phyloP scores from a whole-genome alignment of 1,140 invertebrate species.

The Heliconius melpomene region DNA sequence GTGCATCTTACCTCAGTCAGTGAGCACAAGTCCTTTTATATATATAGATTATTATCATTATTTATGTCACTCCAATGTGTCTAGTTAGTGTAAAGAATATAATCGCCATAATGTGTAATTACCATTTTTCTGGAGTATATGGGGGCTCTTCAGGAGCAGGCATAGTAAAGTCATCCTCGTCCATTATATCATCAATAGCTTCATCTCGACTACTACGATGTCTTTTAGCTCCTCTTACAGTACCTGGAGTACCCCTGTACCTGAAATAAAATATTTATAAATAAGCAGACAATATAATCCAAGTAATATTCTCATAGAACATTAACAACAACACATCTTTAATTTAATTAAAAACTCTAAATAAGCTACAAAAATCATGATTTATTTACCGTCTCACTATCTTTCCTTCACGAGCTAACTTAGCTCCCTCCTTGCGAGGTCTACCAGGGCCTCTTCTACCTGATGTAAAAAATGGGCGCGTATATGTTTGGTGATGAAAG shows the following conservation, averaged over 20 bases:
- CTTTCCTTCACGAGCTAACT: constrained; percentile 71
- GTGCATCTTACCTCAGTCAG: too few relatives aligned
- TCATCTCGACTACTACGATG: constrained; percentile 79
- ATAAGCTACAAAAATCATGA: background rate
- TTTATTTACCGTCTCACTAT: constrained; percentile 68
- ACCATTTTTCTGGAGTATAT: constrained; percentile 90
- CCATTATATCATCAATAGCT: constrained; percentile 79
- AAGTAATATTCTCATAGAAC: background rate
- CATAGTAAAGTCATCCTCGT: constrained; percentile 80
- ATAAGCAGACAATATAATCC: background rate
- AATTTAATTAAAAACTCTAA: too few relatives aligned
- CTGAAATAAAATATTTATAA: constrained; percentile 41
- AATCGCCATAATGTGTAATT: constrained; percentile 31
- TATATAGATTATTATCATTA: too few relatives aligned
- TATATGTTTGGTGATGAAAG: constrained; percentile 68
- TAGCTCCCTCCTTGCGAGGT: constrained; percentile 85
- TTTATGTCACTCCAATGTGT: too few relatives aligned
- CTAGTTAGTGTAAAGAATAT: background rate
- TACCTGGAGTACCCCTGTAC: constrained; percentile 73
- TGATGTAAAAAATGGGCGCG: constrained; percentile 77
- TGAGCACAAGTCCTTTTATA: too few relatives aligned
- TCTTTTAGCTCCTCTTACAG: constrained; percentile 74
- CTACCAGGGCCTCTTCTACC: constrained; percentile 86
- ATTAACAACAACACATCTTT: too few relatives aligned
- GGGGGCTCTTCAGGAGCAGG: constrained; percentile 85